A percentile compares a stretch with the other conserved stretches of the same genome.
These are phyloP conservation scores for Cairina moschata DNA, from an alignment of 2,113 vertebrate species.

Conservation along the genomic window DNA sequence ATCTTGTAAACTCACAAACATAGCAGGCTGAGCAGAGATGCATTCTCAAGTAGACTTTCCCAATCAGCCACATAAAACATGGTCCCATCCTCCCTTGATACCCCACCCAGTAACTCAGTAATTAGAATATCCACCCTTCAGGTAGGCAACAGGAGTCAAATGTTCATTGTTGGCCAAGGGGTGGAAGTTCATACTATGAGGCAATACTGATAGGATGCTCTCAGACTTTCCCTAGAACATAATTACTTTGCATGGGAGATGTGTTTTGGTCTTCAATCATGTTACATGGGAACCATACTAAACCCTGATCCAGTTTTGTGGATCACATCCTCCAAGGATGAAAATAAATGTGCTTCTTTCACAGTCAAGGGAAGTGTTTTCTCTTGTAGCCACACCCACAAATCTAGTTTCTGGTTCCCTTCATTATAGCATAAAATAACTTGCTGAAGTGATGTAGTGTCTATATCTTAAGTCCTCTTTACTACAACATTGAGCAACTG, in stretches of 20 bases:
- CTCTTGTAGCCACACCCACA: neutral
- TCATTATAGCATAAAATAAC: neutral
- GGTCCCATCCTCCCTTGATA: neutral
- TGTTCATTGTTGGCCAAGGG: neutral
- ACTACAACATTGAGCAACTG: neutral
- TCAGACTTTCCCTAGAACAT: neutral
- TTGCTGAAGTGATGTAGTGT: neutral
- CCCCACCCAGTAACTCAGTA: neutral
- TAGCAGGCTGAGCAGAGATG: accelerated
- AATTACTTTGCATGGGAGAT: neutral
- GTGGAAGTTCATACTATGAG: neutral
- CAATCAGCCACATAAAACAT: neutral
- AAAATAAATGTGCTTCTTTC: neutral
- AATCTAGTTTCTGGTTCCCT: neutral
- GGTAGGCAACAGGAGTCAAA: neutral
- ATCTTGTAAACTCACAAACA: neutral
- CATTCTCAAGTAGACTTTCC: neutral
- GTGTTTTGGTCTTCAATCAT: neutral
- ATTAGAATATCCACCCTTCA: neutral
- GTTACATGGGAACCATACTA: too few species aligned
- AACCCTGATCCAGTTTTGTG: neutral
- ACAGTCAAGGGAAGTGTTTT: neutral
- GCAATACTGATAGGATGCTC: neutral
- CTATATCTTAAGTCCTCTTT: neutral
- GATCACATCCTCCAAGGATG: neutral